Conservation (phyloP, 2,888 invertebrate species). For the Cataglyphis rosenhaueri region DNA sequence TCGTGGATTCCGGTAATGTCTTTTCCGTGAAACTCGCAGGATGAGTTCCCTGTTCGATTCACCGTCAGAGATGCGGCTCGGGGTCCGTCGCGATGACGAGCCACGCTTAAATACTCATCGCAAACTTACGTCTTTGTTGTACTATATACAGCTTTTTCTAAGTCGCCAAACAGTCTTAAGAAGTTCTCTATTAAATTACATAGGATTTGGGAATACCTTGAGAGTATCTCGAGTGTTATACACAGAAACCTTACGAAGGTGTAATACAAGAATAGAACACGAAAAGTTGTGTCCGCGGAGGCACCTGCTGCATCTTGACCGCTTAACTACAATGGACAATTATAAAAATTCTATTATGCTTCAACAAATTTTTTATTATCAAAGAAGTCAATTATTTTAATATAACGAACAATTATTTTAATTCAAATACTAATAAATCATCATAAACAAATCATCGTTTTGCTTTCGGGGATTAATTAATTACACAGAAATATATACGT, state of each 20-base stretch:
- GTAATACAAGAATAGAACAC: slow-evolving; percentile 73
- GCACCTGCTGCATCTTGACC: not conserved
- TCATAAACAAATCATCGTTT: not conserved
- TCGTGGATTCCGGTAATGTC: slow-evolving; percentile 71
- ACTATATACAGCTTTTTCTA: slow-evolving; percentile 74
- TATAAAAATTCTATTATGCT: not conserved
- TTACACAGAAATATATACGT: not conserved
- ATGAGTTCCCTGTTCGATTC: slow-evolving; percentile 75
- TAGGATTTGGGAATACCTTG: slow-evolving; percentile 84
- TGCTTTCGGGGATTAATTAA: not conserved
- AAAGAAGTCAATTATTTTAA: not conserved
- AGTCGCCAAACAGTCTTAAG: slow-evolving; percentile 85
- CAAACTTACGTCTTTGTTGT: slow-evolving; percentile 60
- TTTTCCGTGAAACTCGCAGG: slow-evolving; percentile 69
- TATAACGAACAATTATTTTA: not conserved
- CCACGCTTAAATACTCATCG: slow-evolving; percentile 80
- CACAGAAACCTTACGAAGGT: slow-evolving; percentile 81
- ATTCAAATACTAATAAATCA: too few species aligned
- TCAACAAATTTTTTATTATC: not conserved
- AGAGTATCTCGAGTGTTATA: slow-evolving; percentile 78
- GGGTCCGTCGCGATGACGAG: slow-evolving; percentile 65
- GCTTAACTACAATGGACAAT: not conserved
- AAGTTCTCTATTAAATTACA: slow-evolving; percentile 82
- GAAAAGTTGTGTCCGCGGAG: slow-evolving; percentile 2
- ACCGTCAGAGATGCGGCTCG: slow-evolving; percentile 82